phyloP scores from a whole-genome alignment of 1,140 invertebrate species.

The Papilio machaon region DNA sequence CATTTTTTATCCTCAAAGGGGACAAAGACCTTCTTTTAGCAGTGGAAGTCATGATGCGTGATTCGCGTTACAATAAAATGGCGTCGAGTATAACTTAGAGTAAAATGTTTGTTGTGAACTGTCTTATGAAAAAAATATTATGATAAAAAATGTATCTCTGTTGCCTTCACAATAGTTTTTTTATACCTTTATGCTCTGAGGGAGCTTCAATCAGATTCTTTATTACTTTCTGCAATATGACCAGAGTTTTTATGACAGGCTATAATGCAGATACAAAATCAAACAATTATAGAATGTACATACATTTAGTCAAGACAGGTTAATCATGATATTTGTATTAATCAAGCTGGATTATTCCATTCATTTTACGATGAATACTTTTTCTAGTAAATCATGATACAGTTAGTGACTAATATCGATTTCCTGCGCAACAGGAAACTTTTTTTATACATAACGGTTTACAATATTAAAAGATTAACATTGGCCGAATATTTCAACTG shows the following conservation, averaged over 20 bases:
- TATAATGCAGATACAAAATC: no score
- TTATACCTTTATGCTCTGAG: no score
- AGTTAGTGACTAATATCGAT: slow-evolving; percentile 14
- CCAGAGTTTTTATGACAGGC: no score
- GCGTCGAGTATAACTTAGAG: background rate
- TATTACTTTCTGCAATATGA: no score
- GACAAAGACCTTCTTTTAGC: slow-evolving; percentile 42
- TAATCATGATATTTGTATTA: background rate
- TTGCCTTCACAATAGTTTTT: background rate
- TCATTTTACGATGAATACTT: slow-evolving; percentile 2
- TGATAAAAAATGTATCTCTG: background rate
- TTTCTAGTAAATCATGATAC: slow-evolving; percentile 21
- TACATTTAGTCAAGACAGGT: background rate
- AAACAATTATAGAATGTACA: no score
- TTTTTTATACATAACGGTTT: background rate
- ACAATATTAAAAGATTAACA: background rate
- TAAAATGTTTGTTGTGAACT: background rate
- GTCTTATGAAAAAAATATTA: background rate
- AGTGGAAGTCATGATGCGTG: slow-evolving; percentile 21
- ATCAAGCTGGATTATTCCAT: slow-evolving; percentile 5
- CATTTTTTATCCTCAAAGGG: slow-evolving; percentile 41
- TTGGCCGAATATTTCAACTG: background rate
- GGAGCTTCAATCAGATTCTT: no score
- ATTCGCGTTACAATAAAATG: slow-evolving; percentile 32
- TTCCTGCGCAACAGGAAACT: slow-evolving; percentile 1